Evolutionary conservation across 2,888 invertebrate species (phyloP), one percentile per base, ranked within the genome.

Genomic region (Agonum fuliginosum): DNA sequence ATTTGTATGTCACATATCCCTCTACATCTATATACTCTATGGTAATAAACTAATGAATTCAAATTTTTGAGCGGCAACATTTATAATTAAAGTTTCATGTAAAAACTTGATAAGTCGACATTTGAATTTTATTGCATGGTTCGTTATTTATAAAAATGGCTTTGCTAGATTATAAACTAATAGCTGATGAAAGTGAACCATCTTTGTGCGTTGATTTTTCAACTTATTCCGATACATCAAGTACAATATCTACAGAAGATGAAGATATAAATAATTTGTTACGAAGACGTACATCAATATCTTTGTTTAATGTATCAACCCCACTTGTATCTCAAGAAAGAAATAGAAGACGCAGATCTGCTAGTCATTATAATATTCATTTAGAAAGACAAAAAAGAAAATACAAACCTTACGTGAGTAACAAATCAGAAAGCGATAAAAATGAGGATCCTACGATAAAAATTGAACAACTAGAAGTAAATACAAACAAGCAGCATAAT

Each of bases 151-250:
- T 17, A 8, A 62, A 34, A 62, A 62, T 62, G 58, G 58, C 58
- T 12, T 58, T 58, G n/a, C 12, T 58, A 24, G 1, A 43, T 14
- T 65, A 14, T 24, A 24, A 41, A 65, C 43, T 43, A 43, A 27
- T 74, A 19, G 46, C 51, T 17, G 74, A 74, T 5, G 74, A 74
- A 74, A 74, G 74, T 74, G 65, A 46, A 41, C 73, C 73, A 27
- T 27, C 54, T n/a, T 37, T 58, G 1, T 58, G 5, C 30, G 1
- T 30, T 14, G 41, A 73, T 30, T 48, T 54, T 30, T 62, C 62
- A 17, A 70, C 19, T 17, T 73, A 19, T 12, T 73, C 58, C 8
- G 51, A 30, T 54, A 5, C 67, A 27, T 48, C 51, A n/a, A 71
- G 71, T 34, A 19, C 30, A 8, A 37, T 58, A 48, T 71, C n/a